Conservation (phyloP, 1,140 invertebrate species). For the Cydia splendana region DNA sequence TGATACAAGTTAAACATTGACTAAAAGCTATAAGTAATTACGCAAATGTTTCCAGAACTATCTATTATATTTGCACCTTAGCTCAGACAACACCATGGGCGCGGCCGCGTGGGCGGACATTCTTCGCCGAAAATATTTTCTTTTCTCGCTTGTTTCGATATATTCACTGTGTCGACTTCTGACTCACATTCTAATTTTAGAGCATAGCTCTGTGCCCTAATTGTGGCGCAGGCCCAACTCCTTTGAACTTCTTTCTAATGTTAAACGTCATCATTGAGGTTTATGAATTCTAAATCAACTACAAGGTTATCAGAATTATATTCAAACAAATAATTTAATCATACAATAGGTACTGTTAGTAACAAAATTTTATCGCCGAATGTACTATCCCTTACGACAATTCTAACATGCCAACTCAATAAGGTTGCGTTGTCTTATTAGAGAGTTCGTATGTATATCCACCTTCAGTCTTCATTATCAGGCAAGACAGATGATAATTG, state of each 20-base stretch:
- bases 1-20: conserved; percentile 12
- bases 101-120: conserved; percentile 57
- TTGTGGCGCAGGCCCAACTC: conserved; percentile 40
- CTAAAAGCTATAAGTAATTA: conserved; percentile 25
- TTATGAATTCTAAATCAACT: neutral
- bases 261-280: neutral
- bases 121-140: conserved; percentile 62
- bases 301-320: neutral
- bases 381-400: too few relatives aligned
- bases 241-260: conserved; percentile 26
- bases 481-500: too few relatives aligned
- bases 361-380: too few relatives aligned
- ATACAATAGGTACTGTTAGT: too few relatives aligned
- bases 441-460: too few relatives aligned
- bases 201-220: conserved; percentile 61
- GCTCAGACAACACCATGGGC: conserved; percentile 38
- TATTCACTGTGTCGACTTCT: conserved; percentile 53
- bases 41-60: conserved; percentile 29
- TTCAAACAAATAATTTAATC: neutral
- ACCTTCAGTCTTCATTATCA: too few relatives aligned
- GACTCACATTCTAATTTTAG: conserved; percentile 74
- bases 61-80: conserved; percentile 29
- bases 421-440: too few relatives aligned
- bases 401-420: too few relatives aligned
- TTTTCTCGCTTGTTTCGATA: conserved; percentile 59